Evolutionary conservation across 2,113 vertebrate species (phyloP), one percentile per base, ranked within the genome.

Genomic region (Cololabis saira): DNA sequence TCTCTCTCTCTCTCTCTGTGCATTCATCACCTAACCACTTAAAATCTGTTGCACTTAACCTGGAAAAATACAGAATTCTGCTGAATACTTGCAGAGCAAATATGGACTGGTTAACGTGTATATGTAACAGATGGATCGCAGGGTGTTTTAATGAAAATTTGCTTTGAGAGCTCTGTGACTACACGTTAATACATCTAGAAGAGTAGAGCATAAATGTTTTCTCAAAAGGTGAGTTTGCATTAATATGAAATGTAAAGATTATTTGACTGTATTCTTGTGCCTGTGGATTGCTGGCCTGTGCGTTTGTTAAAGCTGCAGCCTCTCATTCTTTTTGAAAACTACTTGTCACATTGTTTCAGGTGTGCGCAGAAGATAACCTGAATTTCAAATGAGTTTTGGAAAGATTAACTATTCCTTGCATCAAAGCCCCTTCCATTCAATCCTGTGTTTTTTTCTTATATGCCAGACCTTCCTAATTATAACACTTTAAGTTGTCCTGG

Each of bases 381-480:
- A 64, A 81, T 56, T 75, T 61, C 33, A 12, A 81, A 78, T 74
- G 42, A 63, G 53, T 62, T 80, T 72, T 57, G 63, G 67, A 76
- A 83, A 76, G 66, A 56, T 50, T 70, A 58, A 61, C 24, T 65
- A 62, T 61, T 72, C 24, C 61, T 41, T 44, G 17, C 37, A 57
- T 67, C n/a, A 69, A 47, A 76, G 45, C 16, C 47, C 22, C 22
- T 17, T 67, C 6, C 16, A 62, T 75, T 84, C 45, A 69, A 33
- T 64, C 16, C 24, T 14, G 11, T 47, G 57, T 16, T 33, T 42
- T 54, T 41, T 24, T 47, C 55, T 80, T 55, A 53, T 21, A 37
- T 17, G 17, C 50, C 52, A 17, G 62, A 67, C 49, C 44, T 80
- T 66, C 22, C 18, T 47, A 59, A 68, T 58, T 50, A 40, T 58